Base-by-base conservation (phyloP, 1,140 invertebrate species). In the Caenorhabditis brenneri region DNA sequence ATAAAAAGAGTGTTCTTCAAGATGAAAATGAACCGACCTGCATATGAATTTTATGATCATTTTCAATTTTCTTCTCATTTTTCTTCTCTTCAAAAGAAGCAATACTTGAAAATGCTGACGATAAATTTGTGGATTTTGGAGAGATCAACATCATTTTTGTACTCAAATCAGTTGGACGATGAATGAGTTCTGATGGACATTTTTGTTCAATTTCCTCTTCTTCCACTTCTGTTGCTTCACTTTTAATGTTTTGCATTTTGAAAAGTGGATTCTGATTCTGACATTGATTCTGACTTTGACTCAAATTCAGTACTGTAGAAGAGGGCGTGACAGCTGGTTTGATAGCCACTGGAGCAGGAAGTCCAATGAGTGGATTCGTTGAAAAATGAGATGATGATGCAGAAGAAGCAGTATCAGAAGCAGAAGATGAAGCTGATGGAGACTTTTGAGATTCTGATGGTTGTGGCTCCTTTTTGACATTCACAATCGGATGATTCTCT, bases 341-440 rank as follows among this genome's bases (percentile, higher is more conserved):
- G n/a, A 80, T 69, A 10, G 65, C 65, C 39, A 51, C 69, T n/a
- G 82, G 78, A 60, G 82, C 82, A 19, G 69, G 69, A 10, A 83
- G 69, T n/a, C 82, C 82, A 15, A 60, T 82, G 27, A 60, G 39
- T 49, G 46, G 39, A 83, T 83, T 65, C 24, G 82, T 46, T 33
- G 82, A 79, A 29, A 83, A 83, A 46, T 33, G 46, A 31, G 82
- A 83, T 3, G 82, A 83, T 2, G 69, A 51, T 4, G 82, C 65
- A 33, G 82, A 83, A 2, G 82, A 83, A 0, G 82, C 82, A 27
- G 82, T 83, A 46, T 83, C 82, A 42, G 82, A 83, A 65, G 82
- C 82, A 3, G 65, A 79, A 22, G 82, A 83, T 15, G 36, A 53
- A 22, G 82, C 82, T 19, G 82, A 83, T 19, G 82, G 82, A 79